These are phyloP conservation scores for Nomada fabriciana DNA, from an alignment of 2,888 invertebrate genomes.

Conservation along the genomic window DNA sequence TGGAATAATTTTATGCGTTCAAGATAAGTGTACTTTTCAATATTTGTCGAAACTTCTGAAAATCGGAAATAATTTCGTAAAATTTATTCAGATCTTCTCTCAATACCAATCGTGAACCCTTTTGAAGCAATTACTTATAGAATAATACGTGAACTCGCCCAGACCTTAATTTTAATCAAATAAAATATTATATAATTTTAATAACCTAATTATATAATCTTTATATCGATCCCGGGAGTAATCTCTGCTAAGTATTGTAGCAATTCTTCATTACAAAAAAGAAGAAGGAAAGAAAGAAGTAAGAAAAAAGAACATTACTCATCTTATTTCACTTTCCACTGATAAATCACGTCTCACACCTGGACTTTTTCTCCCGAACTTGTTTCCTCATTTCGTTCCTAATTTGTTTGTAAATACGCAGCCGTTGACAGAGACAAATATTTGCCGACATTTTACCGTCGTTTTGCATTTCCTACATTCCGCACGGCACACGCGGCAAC, in stretches of 20 bases:
- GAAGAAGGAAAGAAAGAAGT: no score
- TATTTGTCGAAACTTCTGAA: background rate
- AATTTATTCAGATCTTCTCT: background rate
- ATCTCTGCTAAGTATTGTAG: no score
- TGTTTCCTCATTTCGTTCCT: constrained; percentile 11
- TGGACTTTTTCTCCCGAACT: constrained; percentile 3
- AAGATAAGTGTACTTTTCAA: constrained; percentile 8
- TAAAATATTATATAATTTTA: no score
- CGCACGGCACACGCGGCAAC: background rate
- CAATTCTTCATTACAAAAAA: no score
- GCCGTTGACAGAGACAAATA: constrained; percentile 23
- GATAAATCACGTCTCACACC: background rate
- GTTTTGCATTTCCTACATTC: constrained; percentile 28
- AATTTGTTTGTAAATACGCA: constrained; percentile 29
- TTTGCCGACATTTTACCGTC: constrained; percentile 19
- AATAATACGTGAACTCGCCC: no score
- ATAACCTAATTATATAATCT: no score
- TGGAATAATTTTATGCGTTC: background rate
- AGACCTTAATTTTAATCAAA: no score
- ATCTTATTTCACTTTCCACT: background rate
- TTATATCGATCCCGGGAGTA: no score
- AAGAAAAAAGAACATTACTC: no score
- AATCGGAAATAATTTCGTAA: constrained; percentile 9
- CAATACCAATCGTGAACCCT: no score
- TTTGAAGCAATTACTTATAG: no score